Conservation (phyloP, 1,140 invertebrate genomes). For the Chionoecetes opilio region DNA sequence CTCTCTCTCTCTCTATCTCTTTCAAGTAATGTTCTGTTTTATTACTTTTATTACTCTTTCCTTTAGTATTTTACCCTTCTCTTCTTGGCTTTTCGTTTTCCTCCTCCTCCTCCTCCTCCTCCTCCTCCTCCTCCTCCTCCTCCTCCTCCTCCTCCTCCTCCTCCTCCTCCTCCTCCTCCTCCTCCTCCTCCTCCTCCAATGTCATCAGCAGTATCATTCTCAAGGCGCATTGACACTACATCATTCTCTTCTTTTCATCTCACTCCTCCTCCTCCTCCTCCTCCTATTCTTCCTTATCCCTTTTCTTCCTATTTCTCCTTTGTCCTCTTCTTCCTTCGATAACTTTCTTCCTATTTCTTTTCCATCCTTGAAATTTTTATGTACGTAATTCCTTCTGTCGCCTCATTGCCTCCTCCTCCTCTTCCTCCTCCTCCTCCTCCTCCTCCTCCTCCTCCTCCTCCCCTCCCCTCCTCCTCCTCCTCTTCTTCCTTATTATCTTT, state of each 20-base stretch:
- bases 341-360: background rate
- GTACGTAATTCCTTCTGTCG: background rate
- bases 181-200: background rate
- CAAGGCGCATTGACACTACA: background rate
- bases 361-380: background rate
- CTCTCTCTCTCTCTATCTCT: too few species aligned
- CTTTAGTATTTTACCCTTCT: background rate
- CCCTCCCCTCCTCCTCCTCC: background rate
- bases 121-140: background rate
- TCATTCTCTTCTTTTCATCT: background rate
- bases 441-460: background rate
- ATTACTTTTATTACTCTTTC: background rate
- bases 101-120: too few species aligned
- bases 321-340: background rate
- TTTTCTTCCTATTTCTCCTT: background rate
- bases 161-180: conserved; percentile 23
- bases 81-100: too few species aligned
- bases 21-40: background rate
- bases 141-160: background rate
- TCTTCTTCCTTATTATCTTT: background rate
- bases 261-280: background rate
- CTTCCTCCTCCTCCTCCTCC: background rate
- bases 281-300: background rate
- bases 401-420: background rate
- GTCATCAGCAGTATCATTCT: background rate